A percentile compares a stretch with the other conserved stretches of the same genome.
phyloP scores from a whole-genome alignment of 2,797 vertebrate genomes.

The Neosilurus hyrtlii region DNA sequence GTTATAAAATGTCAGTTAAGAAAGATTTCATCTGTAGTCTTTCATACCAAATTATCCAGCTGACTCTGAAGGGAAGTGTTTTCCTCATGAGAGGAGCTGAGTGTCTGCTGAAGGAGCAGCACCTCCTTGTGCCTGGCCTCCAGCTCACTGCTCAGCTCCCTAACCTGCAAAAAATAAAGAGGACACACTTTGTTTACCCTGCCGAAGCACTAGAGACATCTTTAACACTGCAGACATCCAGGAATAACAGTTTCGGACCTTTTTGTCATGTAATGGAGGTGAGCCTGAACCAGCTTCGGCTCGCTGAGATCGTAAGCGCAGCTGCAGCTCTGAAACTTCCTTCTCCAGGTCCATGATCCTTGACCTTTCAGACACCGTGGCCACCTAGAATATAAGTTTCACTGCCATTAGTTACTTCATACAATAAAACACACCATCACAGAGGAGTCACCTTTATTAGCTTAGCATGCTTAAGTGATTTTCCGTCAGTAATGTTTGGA shows the following conservation, averaged over 20 bases:
- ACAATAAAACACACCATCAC: not conserved
- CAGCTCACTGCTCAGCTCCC: conserved; percentile 74
- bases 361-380: conserved; percentile 94
- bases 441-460: not conserved
- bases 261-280: conserved; percentile 75
- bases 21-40: not conserved
- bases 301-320: conserved; percentile 81
- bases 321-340: conserved; percentile 86
- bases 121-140: conserved; percentile 75
- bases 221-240: not conserved
- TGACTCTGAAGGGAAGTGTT: conserved; percentile 78
- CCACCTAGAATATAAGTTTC: conserved; percentile 75
- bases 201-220: not conserved
- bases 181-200: not conserved
- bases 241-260: conserved; percentile 65
- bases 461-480: not conserved
- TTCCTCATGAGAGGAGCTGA: conserved; percentile 73
- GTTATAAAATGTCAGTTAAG: not conserved
- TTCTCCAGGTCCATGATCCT: conserved; percentile 97
- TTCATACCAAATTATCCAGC: conserved; percentile 77
- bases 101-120: conserved; percentile 70
- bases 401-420: not conserved
- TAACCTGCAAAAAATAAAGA: conserved; percentile 66
- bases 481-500: not conserved
- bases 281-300: conserved; percentile 76